Percentiles rank a stretch among this genome's conserved stretches.
Evolutionary conservation across 2,797 vertebrate species (phyloP).

Genomic region (Diplodus puntazzo): DNA sequence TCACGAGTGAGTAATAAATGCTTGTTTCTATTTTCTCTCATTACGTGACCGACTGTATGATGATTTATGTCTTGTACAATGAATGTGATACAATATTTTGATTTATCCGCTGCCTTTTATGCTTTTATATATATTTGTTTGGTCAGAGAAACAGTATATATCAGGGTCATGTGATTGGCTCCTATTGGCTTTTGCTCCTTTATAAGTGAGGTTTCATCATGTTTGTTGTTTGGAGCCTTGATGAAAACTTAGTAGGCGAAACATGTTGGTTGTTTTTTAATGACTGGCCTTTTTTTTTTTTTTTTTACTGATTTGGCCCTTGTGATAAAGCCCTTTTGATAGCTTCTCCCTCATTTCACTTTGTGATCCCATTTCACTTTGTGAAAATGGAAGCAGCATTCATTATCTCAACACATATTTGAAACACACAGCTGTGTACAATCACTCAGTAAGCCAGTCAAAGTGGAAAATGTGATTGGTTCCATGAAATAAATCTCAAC

Average conservation of each 20-base stretch:
- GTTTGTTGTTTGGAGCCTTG: no score
- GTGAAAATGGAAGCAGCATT: no score
- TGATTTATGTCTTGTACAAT: conserved; percentile 20
- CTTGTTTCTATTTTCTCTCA: background rate
- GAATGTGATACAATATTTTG: background rate
- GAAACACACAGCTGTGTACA: background rate
- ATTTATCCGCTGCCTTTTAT: background rate
- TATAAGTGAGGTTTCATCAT: no score
- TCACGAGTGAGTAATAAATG: background rate
- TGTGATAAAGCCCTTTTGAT: no score
- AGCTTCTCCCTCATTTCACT: no score
- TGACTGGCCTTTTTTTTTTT: no score
- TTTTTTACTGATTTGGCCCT: no score
- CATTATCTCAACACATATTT: background rate
- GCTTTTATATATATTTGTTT: background rate
- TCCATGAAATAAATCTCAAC: background rate
- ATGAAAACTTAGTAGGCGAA: no score
- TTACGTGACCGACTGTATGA: conserved; percentile 1
- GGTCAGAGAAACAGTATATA: background rate
- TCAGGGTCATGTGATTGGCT: no score
- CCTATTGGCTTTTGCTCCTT: no score
- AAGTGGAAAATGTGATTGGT: background rate
- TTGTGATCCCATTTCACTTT: background rate
- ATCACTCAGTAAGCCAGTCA: background rate
- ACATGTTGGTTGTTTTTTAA: no score